phyloP scores from a whole-genome alignment of 2,797 vertebrate genomes.

The Chelonia mydas region DNA sequence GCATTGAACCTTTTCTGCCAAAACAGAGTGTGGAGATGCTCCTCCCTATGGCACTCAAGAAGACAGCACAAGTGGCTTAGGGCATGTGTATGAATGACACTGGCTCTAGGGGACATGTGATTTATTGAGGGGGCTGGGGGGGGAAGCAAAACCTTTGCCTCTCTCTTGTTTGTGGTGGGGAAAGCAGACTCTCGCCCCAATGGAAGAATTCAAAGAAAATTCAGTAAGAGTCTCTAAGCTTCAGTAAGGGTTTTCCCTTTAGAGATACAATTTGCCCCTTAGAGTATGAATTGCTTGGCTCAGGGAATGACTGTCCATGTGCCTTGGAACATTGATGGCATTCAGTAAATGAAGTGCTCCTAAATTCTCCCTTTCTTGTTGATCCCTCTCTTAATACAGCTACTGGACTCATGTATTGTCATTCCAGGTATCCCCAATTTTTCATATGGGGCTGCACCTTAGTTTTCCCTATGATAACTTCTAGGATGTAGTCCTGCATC shows the following conservation, averaged over 20 bases:
- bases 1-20: not conserved
- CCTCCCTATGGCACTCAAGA: not conserved
- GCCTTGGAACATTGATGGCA: slow-evolving; percentile 36
- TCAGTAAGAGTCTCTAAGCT: slow-evolving; percentile 47
- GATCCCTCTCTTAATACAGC: not conserved
- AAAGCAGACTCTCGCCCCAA: not conserved
- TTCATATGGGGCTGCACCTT: not conserved
- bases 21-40: not conserved
- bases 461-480: not conserved
- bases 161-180: not conserved
- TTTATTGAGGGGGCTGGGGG: not conserved
- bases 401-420: not conserved
- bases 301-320: slow-evolving; percentile 35
- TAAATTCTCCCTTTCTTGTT: not conserved
- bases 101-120: not conserved
- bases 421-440: not conserved
- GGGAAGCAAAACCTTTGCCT: not conserved
- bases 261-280: slow-evolving; percentile 53
- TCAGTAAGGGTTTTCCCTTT: slow-evolving; percentile 17
- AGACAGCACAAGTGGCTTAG: not conserved
- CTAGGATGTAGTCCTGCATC: slow-evolving; percentile 1
- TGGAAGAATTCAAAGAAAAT: slow-evolving; percentile 37
- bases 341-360: slow-evolving; percentile 45
- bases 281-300: slow-evolving; percentile 44
- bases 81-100: rapidly evolving